phyloP scores from a whole-genome alignment of 2,797 vertebrate genomes.

The Falco berigora region DNA sequence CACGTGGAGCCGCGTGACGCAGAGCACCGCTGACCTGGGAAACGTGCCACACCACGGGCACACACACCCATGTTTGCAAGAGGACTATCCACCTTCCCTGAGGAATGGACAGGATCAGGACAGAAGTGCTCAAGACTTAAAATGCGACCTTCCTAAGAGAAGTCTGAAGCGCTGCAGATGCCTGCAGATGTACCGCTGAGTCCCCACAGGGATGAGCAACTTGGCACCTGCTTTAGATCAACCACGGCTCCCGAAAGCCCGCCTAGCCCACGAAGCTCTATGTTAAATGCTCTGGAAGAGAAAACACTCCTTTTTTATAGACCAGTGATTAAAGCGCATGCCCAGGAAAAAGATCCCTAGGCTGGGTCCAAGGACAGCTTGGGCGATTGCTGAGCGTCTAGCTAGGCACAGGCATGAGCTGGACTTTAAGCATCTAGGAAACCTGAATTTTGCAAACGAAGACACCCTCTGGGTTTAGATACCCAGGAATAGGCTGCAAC shows the following conservation, averaged over 20 bases:
- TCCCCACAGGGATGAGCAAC: background rate
- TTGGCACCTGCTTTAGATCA: background rate
- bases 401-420: background rate
- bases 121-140: background rate
- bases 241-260: background rate
- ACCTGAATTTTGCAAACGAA: background rate
- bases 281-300: background rate
- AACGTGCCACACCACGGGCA: no score
- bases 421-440: background rate
- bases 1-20: no score
- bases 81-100: background rate
- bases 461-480: background rate
- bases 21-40: no score
- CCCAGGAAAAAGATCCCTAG: background rate
- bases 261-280: fast-evolving
- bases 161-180: constrained; percentile 8
- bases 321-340: background rate
- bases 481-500: background rate
- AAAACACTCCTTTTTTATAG: background rate
- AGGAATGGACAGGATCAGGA: background rate
- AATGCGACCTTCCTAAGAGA: background rate
- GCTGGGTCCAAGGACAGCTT: background rate
- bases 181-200: background rate
- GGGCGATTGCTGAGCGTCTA: background rate
- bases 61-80: background rate